phyloP scores from a whole-genome alignment of 2,888 invertebrate genomes.

The Heliothis peltigera region DNA sequence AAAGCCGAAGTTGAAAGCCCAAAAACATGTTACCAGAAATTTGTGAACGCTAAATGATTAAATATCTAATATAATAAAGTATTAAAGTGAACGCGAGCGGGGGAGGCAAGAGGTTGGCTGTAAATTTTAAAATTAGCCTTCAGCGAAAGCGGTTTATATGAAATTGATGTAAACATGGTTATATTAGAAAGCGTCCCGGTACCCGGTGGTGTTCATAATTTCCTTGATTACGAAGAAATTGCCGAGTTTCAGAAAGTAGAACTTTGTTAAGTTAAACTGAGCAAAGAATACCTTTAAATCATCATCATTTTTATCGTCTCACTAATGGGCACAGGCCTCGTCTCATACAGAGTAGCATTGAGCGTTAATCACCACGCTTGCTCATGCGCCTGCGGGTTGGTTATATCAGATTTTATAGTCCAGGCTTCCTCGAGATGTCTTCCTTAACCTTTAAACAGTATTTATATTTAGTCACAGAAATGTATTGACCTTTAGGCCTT shows the following conservation, averaged over 20 bases:
- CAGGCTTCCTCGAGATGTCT: no score
- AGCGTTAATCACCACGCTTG: no score
- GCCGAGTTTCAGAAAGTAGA: conserved; percentile 10
- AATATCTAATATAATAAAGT: conserved; percentile 27
- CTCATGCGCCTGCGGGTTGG: no score
- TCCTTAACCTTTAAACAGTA: no score
- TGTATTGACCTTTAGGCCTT: no score
- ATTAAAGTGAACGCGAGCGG: conserved; percentile 18
- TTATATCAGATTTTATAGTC: no score
- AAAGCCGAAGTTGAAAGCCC: background rate
- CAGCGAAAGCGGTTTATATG: conserved; percentile 40
- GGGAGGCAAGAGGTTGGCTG: background rate
- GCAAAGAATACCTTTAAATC: no score
- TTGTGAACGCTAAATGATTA: conserved; percentile 15
- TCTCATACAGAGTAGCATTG: no score
- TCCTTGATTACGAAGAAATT: conserved; percentile 49
- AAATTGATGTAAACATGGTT: conserved; percentile 56
- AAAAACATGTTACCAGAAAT: conserved; percentile 12
- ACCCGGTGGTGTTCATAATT: conserved; percentile 45
- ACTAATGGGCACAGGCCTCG: no score
- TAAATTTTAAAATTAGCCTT: conserved; percentile 60
- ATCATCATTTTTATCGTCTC: no score
- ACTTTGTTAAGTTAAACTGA: conserved; percentile 10
- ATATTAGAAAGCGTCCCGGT: conserved; percentile 39
- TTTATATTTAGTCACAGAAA: no score